Percentiles rank a stretch among this genome's conserved stretches.
phyloP scores from a whole-genome alignment of 2,797 vertebrate genomes.

The Strix occidentalis region DNA sequence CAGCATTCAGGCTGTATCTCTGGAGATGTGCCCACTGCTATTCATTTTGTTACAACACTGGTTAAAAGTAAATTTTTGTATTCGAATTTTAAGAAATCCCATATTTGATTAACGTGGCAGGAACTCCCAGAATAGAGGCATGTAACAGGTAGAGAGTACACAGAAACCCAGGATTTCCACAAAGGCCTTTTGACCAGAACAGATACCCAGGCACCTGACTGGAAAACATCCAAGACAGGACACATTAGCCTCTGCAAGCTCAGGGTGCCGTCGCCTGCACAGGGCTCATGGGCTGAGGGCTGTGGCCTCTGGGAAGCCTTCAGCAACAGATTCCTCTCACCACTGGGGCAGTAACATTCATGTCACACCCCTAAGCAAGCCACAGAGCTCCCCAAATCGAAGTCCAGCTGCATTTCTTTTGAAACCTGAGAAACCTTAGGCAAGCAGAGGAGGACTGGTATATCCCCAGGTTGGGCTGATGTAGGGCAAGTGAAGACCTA shows the following conservation, averaged over 20 bases:
- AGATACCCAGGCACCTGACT: not conserved
- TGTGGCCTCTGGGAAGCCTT: not conserved
- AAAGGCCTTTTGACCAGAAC: not conserved
- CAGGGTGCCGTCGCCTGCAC: not conserved
- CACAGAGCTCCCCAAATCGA: not conserved
- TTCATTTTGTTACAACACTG: accelerated
- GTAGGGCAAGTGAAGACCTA: not conserved
- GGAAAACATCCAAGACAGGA: not conserved
- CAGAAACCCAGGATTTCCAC: not conserved
- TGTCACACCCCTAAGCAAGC: not conserved
- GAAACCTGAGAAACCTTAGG: not conserved
- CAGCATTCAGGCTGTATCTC: not conserved
- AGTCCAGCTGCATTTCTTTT: not conserved
- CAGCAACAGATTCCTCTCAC: not conserved
- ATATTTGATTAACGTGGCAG: not conserved
- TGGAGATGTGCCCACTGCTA: not conserved
- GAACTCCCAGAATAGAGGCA: not conserved
- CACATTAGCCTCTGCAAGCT: accelerated
- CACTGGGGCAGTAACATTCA: not conserved
- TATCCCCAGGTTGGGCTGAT: not conserved
- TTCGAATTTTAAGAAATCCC: not conserved
- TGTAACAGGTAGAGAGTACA: not conserved
- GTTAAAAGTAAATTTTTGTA: not conserved
- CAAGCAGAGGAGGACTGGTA: not conserved
- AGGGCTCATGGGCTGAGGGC: not conserved